Conservation (phyloP, 2,797 vertebrate genomes). For the Scolopax bukidnonensis region DNA sequence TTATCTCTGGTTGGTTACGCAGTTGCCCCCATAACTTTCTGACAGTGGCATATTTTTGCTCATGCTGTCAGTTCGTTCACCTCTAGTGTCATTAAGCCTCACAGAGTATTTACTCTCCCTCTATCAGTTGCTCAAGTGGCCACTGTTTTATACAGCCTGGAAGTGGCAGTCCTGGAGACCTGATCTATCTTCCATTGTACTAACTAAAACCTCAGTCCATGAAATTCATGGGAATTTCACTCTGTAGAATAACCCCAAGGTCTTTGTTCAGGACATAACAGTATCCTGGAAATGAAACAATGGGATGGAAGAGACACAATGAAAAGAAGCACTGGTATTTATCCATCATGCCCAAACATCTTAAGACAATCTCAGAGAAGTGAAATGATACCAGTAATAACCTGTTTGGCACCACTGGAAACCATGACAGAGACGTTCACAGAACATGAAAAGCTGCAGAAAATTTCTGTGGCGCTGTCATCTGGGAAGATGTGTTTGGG, state of each 20-base stretch:
- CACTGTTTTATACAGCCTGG: neutral
- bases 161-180: neutral
- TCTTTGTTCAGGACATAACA: neutral
- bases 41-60: neutral
- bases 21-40: neutral
- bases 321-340: neutral
- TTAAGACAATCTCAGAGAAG: neutral
- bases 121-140: neutral
- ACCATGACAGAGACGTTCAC: neutral
- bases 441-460: neutral
- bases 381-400: neutral
- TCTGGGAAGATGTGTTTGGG: neutral
- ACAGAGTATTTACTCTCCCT: neutral
- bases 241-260: neutral
- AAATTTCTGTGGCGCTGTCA: neutral
- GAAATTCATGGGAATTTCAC: neutral
- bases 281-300: neutral
- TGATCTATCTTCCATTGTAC: neutral
- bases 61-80: neutral
- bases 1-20: neutral
- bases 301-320: neutral
- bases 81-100: neutral
- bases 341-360: neutral
- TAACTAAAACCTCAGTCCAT: neutral
- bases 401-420: neutral